phyloP scores from a whole-genome alignment of 2,113 vertebrate genomes.

The Cacatua alba region DNA sequence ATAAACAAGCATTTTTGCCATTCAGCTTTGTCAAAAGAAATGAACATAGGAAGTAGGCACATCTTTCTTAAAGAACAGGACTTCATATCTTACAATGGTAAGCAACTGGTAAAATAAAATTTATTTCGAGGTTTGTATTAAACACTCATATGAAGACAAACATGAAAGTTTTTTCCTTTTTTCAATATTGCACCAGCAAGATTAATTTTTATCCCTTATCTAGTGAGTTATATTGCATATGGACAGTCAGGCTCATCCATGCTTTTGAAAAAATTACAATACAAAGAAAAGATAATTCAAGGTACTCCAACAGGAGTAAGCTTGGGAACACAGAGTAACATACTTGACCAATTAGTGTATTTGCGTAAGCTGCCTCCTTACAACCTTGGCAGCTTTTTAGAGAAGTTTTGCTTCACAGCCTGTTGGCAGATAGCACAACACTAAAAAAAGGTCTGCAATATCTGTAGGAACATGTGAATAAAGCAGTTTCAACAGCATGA shows the following conservation, averaged over 20 bases:
- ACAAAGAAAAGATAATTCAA: constrained; percentile 26
- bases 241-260: constrained; percentile 16
- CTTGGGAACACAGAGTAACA: not conserved
- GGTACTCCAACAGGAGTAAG: not conserved
- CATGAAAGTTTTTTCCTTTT: not conserved
- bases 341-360: not conserved
- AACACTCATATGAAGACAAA: constrained; percentile 60
- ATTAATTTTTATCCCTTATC: constrained; percentile 29
- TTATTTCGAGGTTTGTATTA: not conserved
- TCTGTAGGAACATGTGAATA: not conserved
- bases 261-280: constrained; percentile 22
- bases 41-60: constrained; percentile 62
- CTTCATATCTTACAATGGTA: not conserved
- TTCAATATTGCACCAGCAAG: constrained; percentile 55
- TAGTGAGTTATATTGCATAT: not conserved
- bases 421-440: not conserved
- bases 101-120: no score
- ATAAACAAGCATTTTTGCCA: constrained; percentile 47
- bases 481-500: not conserved
- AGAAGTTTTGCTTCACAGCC: not conserved
- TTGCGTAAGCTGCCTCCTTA: not conserved
- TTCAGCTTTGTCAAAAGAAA: constrained; percentile 62
- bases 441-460: not conserved
- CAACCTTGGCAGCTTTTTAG: not conserved
- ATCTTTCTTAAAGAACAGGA: constrained; percentile 56